Base-by-base conservation (phyloP, 1,140 invertebrate genomes). In the Papilio polytes region DNA sequence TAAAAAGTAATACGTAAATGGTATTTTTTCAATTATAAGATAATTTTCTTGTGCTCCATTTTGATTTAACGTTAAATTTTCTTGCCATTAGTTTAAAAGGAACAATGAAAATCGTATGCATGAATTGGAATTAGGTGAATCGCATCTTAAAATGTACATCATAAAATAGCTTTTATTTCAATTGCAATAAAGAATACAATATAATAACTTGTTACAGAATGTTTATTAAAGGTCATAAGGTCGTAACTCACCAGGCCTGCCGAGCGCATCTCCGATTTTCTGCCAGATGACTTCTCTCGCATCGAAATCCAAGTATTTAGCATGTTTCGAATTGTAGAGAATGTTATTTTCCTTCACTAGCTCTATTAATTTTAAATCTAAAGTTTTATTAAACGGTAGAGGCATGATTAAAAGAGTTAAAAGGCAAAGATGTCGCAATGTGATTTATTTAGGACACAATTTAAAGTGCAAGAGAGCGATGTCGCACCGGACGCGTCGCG, bases 251-350 rank as follows among this genome's bases (percentile, higher is more conserved):
- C 92, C 89, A 48, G 92, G 91, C 41, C 90, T 83, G 56, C 86
- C 87, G 26, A 94, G 74, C 2, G 81, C 79, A 63, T 94, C 93
- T 13, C 91, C 91, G 36, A 94, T 94, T 78, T 90, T 93, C 80
- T 94, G 90, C 93, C 93, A 94, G 20, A 91, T 85, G 0, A 93
- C 91, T 81, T 93, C 92, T 79, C 90, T 88, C 0, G 88, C 82
- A 76, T 94, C 91, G 70, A 90, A 90, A 76, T 93, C 89, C 78
- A 92, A 44, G 73, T 94, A 92, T 80, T 91, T 92, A 0, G 87
- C 81, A 46, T 92, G 86, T 36, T 86, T 90, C 0, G 85, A 76
- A 56, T 93, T 88, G 84, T 94, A 94, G 8, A 94, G 73, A 9
- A 93, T 89, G 0, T 87, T 82, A 48, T 94, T 91, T 36, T 92